A percentile compares a stretch with the other conserved stretches of the same genome.
Conservation (phyloP, 2,888 invertebrate species). For the Dolomedes plantarius region DNA sequence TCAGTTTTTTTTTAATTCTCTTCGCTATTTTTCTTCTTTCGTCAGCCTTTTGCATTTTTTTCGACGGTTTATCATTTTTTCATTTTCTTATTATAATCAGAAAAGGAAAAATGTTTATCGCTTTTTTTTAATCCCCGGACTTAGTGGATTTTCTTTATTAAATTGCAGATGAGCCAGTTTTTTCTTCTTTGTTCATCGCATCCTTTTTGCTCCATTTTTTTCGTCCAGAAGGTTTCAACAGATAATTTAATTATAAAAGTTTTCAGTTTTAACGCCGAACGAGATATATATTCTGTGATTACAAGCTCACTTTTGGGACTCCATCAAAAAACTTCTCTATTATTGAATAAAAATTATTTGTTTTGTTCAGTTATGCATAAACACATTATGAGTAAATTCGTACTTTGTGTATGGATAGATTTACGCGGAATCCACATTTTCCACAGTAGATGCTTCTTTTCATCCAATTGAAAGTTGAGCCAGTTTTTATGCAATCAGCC, state of each 20-base stretch:
- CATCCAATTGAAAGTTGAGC: too few species aligned
- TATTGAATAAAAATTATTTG: too few species aligned
- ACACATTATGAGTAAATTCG: too few species aligned
- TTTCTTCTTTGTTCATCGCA: slow-evolving; percentile 22
- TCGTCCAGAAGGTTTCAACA: slow-evolving; percentile 52
- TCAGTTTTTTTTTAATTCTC: slow-evolving; percentile 47
- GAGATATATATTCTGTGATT: slow-evolving; percentile 51
- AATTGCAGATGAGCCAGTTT: slow-evolving; percentile 65
- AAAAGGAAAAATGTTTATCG: slow-evolving; percentile 72
- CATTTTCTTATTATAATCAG: slow-evolving; percentile 71
- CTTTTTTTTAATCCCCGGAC: slow-evolving; percentile 69
- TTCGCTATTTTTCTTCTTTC: slow-evolving; percentile 65
- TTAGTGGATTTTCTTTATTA: slow-evolving; percentile 71
- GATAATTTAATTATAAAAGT: slow-evolving; percentile 71
- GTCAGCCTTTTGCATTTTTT: slow-evolving; percentile 44
- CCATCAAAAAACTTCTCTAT: too few species aligned
- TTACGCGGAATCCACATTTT: too few species aligned
- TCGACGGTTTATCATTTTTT: slow-evolving; percentile 64
- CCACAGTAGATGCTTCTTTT: too few species aligned
- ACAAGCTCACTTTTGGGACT: not conserved
- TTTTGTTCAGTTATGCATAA: too few species aligned
- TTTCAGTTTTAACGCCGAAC: slow-evolving; percentile 55
- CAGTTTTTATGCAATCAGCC: too few species aligned
- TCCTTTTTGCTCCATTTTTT: not conserved
- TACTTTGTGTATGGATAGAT: too few species aligned